Base-by-base conservation (phyloP, 2,888 invertebrate genomes). In the Helicoverpa assulta region DNA sequence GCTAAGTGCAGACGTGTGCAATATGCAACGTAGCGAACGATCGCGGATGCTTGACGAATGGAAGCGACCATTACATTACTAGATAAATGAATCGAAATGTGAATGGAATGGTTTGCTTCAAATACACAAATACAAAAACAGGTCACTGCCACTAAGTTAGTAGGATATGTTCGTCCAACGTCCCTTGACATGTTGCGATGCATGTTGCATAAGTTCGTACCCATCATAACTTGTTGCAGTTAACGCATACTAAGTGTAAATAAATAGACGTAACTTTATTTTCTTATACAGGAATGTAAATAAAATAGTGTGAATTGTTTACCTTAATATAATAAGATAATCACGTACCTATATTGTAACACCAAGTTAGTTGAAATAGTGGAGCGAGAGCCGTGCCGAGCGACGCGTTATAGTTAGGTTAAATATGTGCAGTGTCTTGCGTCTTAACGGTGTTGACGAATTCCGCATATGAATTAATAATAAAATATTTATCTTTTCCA, bases 361-460 rank as follows among this genome's bases (percentile, higher is more conserved):
- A 63, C 56, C 57, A 72, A 71, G 68, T 54, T 70, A 76, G 69
- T 70, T 69, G 59, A 73, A 81, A 73, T 73, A 74, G 74, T 70
- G 58, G 16, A 75, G 72, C 73, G 81, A 78, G 67, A 74, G 63
- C 81, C 73, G 79, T 81, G 72, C 79, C 73, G 58, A 68, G 73
- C 67, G 69, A 69, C 60, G 78, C 77, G 73, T 62, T 57, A 43
- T 73, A 73, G 61, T 80, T 80, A 74, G 57, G 68, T 75, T 77
- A 61, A 33, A 71, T 75, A 82, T 70, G 83, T 83, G 91, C 90
- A 89, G 91, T 89, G 88, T 89, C 85, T 89, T 90, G 93, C 91
- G 93, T 93, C 92, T 90, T 89, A 82, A 87, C 87, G 85, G 86
- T 88, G 85, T 86, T 89, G 88, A 89, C 84, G 80, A 86, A 87